Base-by-base conservation (phyloP, 2,888 invertebrate species). In the Hypomecis atomaria region DNA sequence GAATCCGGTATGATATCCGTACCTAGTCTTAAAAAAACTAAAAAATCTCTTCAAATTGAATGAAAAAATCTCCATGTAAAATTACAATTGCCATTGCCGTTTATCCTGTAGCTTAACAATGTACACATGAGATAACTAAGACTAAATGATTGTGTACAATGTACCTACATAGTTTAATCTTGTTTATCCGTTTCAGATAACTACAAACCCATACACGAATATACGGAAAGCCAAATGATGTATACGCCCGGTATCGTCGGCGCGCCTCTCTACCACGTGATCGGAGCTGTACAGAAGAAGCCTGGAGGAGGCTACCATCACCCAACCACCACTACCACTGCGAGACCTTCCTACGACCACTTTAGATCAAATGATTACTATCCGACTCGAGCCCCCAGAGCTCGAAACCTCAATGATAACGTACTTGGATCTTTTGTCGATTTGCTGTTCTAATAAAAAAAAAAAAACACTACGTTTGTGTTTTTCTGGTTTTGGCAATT, bases 201-300 rank as follows among this genome's bases (percentile, higher is more conserved):
- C 44, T 71, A 90, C 37, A 92, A 91, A 76, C 92, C 92, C 7
- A 91, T 92, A 8, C 80, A 85, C 65, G 92, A 92, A 72, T 74
- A 81, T 45, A 71, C 67, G 4, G 74, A 79, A 1, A 72, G 74
- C 4, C 82, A 82, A 40, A 66, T 71, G 62, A 78, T 77, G 0
- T 91, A 90, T 62, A 78, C 79, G 0, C 92, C 90, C 0, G 77
- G 75, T 0, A 37, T 90, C 10, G 86, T 92, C 3, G 92, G 92
- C 1, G 92, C 83, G 1, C 71, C 83, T 5, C 69, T 83, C 5
- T 82, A 83, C 0, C 85, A 89, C 59, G 78, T 92, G 0, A 79
- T 90, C 6, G 91, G 90, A 1, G 83, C 81, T 8, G 75, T 81
- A 2, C 82, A 87, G 53, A 75, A 79, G 0, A 79, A 62, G 56